Percentiles rank a stretch among this genome's conserved stretches.
phyloP scores from a whole-genome alignment of 2,113 vertebrate species.

The Cottus gobio region DNA sequence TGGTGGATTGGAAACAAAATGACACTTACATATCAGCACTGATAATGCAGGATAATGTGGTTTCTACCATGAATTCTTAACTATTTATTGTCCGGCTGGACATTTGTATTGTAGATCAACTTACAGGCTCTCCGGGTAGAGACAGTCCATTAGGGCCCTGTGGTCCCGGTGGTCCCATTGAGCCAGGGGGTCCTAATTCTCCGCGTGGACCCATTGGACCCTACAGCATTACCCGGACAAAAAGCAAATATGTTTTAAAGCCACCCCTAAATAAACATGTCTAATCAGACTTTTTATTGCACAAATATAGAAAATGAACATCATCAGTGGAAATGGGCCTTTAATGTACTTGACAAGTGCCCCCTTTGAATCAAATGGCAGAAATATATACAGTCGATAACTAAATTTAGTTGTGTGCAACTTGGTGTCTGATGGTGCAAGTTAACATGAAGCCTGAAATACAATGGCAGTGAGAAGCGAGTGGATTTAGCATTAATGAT shows the following conservation, averaged over 20 bases:
- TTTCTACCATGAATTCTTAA: neutral
- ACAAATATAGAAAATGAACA: constrained; percentile 20
- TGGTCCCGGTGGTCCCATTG: constrained; percentile 94
- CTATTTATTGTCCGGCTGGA: neutral
- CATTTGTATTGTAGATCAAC: constrained; percentile 15
- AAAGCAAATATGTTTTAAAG: constrained; percentile 34
- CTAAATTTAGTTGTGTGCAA: constrained; percentile 61
- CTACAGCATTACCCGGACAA: constrained; percentile 73
- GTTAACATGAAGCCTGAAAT: neutral
- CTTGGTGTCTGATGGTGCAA: constrained; percentile 17
- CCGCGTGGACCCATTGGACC: constrained; percentile 91
- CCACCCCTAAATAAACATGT: neutral
- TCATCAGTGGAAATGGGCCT: constrained; percentile 25
- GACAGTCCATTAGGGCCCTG: constrained; percentile 96
- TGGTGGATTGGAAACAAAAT: constrained; percentile 24
- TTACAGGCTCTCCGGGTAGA: constrained; percentile 94
- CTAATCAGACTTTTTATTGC: constrained; percentile 9
- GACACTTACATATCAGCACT: constrained; percentile 14
- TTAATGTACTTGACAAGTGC: constrained; percentile 16
- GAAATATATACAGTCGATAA: constrained; percentile 57
- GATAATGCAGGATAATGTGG: neutral
- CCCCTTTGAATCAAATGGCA: constrained; percentile 30
- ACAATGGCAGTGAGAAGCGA: neutral
- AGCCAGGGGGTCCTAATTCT: constrained; percentile 88
- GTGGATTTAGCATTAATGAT: constrained; percentile 11